Base-by-base conservation (phyloP, 2,888 invertebrate species). In the Pycnomerus fuliginosus region DNA sequence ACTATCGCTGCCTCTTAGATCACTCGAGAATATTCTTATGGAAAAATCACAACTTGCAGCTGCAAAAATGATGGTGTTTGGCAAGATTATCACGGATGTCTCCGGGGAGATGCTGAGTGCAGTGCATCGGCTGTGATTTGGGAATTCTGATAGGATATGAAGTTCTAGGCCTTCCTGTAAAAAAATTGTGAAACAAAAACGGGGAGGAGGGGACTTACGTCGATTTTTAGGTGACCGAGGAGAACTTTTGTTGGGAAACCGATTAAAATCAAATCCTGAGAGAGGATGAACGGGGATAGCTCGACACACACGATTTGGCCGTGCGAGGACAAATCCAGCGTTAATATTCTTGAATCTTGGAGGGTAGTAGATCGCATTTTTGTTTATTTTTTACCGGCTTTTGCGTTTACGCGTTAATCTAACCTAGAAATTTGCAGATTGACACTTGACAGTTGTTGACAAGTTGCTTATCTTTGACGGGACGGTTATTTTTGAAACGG, bases 201-300 rank as follows among this genome's bases (percentile, higher is more conserved):
- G 30, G 25, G 8, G 27, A 24, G 34, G 17, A 29, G 8, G 15
- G 15, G 30, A 65, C 66, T 67, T 71, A 80, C 83, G 66, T 79
- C 78, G 68, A 82, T 75, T 52, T 74, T 75, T 3, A 83, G 58
- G 30, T 77, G 69, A 3, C 76, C 79, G 11, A 84, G 65, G 8
- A 80, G 64, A 16, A 84, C 73, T 64, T 78, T 78, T 24, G 77
- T 76, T 25, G 74, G 66, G 33, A 80, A 74, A 1, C 79, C 83
- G 28, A 83, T 72, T 34, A 82, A 76, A 43, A 83, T 68, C 29
- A 83, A 67, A 65, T 83, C 79, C 54, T 80, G 80, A 1, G 82
- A 83, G 76, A 81, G 82, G 62, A 83, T 81, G 54, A 75, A 82
- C 1, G 77, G 76, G 10, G 83, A 84, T 47, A 82, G 76, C 60